Evolutionary conservation across 2,113 vertebrate species (phyloP), one percentile per base, ranked within the genome.

Genomic region (Glaucidium brasilianum): DNA sequence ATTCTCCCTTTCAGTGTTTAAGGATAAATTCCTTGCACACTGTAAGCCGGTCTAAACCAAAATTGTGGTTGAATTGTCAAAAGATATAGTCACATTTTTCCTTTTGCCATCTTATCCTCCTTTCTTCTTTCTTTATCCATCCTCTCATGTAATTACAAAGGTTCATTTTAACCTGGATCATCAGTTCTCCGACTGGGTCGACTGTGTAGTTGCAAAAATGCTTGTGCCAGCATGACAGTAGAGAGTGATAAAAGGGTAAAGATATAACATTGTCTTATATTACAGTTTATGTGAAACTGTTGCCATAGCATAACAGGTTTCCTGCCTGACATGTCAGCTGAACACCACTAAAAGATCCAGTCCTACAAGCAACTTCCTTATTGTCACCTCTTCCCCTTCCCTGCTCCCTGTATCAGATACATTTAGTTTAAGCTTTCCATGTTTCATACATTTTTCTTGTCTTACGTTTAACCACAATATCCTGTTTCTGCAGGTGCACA

Each of bases 401-500:
- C 30, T 2, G 0, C 50, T 34, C 60, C 37, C 5, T 2, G 0
- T 47, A 52, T 74, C 71, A 30, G 50, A 15, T 8, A 47, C 0
- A 0, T 71, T 59, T 21, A 62, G 5, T 50, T 83, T 39, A 63
- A 94, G 75, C 34, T 84, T 73, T 67, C 75, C 29, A 3, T 78
- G 52, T 56, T 64, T 95, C 49, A 11, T 72, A 60, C 52, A 81
- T 88, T 94, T 83, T 95, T 94, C 43, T 56, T 72, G 50, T 32
- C 91, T 68, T 92, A 29, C 4, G 3, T 88, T 96, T 94, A 84
- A 95, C 92, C 91, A 90, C 82, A 93, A 67, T 84, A 94, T 96
- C 96, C 90, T 96, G 73, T 87, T 84, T 49, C 96, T 96, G 92
- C 96, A 96, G 96, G 92, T 96, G 92, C 52, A 75, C 37, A 27